A percentile compares a stretch with the other conserved stretches of the same genome.
Conservation (phyloP, 2,888 invertebrate genomes). For the Galerucella pusilla region DNA sequence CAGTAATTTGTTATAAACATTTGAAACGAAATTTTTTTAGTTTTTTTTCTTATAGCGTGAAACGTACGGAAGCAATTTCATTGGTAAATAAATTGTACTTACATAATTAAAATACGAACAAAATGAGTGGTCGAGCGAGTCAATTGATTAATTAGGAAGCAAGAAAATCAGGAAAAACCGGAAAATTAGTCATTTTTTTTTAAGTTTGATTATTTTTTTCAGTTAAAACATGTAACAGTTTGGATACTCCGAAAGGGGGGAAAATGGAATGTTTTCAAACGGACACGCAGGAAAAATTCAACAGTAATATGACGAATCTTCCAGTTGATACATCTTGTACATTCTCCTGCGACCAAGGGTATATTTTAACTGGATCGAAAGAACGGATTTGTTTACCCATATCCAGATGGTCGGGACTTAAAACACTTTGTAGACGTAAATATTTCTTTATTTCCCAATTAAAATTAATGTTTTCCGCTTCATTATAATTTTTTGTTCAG, state of each 20-base stretch:
- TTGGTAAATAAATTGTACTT: too few species aligned
- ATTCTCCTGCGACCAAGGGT: slow-evolving; percentile 73
- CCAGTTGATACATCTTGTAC: slow-evolving; percentile 75
- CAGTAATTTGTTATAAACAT: too few species aligned
- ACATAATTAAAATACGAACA: too few species aligned
- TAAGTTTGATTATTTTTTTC: slow-evolving; percentile 44
- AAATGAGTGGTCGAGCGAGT: too few species aligned
- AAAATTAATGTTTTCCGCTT: background rate
- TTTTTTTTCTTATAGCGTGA: too few species aligned
- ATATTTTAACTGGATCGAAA: slow-evolving; percentile 72
- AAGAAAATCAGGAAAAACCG: too few species aligned
- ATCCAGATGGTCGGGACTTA: slow-evolving; percentile 76
- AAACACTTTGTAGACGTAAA: slow-evolving; percentile 74
- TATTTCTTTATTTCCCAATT: background rate
- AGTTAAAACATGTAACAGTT: slow-evolving; percentile 74
- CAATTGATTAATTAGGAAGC: too few species aligned
- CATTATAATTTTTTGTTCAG: background rate
- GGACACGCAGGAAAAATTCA: slow-evolving; percentile 60
- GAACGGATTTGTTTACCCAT: slow-evolving; percentile 74
- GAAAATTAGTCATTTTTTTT: too few species aligned
- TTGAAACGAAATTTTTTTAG: too few species aligned
- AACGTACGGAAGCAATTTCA: too few species aligned
- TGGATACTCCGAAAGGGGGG: slow-evolving; percentile 70
- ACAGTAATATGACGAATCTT: slow-evolving; percentile 58
- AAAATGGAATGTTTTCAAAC: slow-evolving; percentile 67